Evolutionary conservation across 2,113 vertebrate genomes (phyloP).

Genomic region (Burhinus oedicnemus): DNA sequence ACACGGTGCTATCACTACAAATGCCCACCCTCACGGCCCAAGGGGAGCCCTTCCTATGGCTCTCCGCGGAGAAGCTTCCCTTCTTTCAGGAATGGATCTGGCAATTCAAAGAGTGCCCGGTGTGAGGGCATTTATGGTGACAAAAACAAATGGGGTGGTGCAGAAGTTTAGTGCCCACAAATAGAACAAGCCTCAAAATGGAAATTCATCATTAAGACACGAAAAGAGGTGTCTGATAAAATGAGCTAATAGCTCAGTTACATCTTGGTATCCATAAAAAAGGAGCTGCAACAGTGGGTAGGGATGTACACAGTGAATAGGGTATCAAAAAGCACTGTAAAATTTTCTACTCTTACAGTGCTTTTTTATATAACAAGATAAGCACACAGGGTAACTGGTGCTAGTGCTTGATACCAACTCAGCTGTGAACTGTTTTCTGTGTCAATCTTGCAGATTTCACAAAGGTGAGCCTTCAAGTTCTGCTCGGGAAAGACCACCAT

Average conservation of each 20-base stretch:
- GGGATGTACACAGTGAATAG: background rate
- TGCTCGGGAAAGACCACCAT: background rate
- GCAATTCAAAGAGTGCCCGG: background rate
- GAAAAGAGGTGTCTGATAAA: background rate
- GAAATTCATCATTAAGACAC: background rate
- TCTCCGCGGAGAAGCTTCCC: background rate
- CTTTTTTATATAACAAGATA: background rate
- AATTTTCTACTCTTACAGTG: background rate
- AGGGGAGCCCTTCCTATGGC: rapidly evolving
- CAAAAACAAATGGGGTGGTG: background rate
- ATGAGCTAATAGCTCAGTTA: background rate
- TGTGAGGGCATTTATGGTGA: background rate
- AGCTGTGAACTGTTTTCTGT: background rate
- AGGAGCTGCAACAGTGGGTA: background rate
- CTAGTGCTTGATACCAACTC: background rate
- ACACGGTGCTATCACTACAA: background rate
- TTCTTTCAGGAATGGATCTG: background rate
- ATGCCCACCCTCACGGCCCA: background rate
- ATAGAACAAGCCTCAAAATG: background rate
- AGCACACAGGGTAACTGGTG: background rate
- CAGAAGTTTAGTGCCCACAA: background rate
- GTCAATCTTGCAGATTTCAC: background rate
- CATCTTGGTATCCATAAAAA: background rate
- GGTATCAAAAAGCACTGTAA: background rate
- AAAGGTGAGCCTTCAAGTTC: background rate